Base-by-base conservation (phyloP, 2,113 vertebrate genomes). In the Serilophus lunatus region DNA sequence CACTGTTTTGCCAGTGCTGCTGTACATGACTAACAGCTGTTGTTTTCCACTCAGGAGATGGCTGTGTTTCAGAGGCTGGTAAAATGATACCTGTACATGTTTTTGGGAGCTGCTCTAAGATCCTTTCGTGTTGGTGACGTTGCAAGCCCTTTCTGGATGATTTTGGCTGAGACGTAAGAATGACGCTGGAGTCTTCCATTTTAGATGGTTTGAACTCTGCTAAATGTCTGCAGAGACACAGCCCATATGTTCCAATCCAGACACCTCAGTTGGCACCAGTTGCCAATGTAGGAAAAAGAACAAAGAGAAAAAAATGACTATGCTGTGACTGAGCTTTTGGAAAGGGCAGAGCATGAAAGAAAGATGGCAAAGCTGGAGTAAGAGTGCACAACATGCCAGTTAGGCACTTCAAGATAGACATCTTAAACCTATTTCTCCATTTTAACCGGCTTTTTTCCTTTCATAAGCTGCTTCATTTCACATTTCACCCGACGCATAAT, bases 11-110 rank as follows among this genome's bases (percentile, higher is more conserved):
- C 47, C 61, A 29, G 23, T 42, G 40, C 56, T 80, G n/a, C 71
- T 66, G 42, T 40, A 65, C n/a, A 40, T 22, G 47, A 86, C 64
- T 83, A 74, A 80, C 76, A 94, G 94, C 88, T 92, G 63, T 26
- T 90, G 79, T 93, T 94, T 94, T 88, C 86, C 76, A 86, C 64
- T 17, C 59, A 77, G 72, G 80, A 86, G 76, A 81, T 74, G 64
- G 47, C 64, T 93, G 76, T 47, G 20, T 63, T 87, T 90, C 54
- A 92, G 60, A 3, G 0, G 31, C 70, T 82, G 50, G 60, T 83
- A 65, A 90, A 69, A 50, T 26, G n/a, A 92, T 82, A 90, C 74
- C 78, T 91, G 76, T n/a, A 24, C n/a, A 16, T 3, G 7, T 69
- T 72, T 57, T 74, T 44, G 74, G n/a, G 54, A n/a, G 12, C 51